Evolutionary conservation across 2,113 vertebrate genomes (phyloP), one percentile per base, ranked within the genome.

Genomic region (Oncorhynchus keta): DNA sequence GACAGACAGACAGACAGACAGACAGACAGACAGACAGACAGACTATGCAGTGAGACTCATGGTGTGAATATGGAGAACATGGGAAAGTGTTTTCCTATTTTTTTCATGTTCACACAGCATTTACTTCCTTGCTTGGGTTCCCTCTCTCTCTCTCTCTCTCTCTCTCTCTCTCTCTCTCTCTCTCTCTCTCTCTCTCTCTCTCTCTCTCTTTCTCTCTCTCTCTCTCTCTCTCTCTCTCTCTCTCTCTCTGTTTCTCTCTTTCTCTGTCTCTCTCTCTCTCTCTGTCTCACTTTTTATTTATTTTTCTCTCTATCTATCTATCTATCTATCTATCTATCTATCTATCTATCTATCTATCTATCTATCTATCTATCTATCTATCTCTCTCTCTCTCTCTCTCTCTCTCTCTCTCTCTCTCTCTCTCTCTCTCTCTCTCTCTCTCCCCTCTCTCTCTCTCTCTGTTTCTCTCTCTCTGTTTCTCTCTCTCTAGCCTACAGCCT

Each of bases 401-500:
- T 32, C 24, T 72, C 1, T 72, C 59, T 64, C 72, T 64, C 1
- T 65, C 39, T 73, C 61, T 39, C 57, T 80, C 51, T 22, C n/a
- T 22, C 1, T 24, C 61, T 64, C 61, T 20, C 61, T 24, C 62
- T 39, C 35, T 8, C 6, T 2, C 30, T 64, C 55, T 73, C 64
- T 67, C 48, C 55, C 30, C 55, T 64, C 64, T 67, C 48, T 67
- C 24, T 13, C 24, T 2, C 61, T 62, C 61, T 62, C 61, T 11
- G 0, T 1, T 0, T 24, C 16, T 73, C 30, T 73, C 30, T 24
- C 13, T 62, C 65, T 55, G 14, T 68, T 18, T 68, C 66, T 67
- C 45, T n/a, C 45, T 78, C 62, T 78, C 84, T 81, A 67, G 82
- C 84, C 84, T 57, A 64, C 81, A 85, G 87, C 74, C 79, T 81